Evolutionary conservation across 2,888 invertebrate species (phyloP), one percentile per base, ranked within the genome.

Genomic region (Lampropteryx suffumata): DNA sequence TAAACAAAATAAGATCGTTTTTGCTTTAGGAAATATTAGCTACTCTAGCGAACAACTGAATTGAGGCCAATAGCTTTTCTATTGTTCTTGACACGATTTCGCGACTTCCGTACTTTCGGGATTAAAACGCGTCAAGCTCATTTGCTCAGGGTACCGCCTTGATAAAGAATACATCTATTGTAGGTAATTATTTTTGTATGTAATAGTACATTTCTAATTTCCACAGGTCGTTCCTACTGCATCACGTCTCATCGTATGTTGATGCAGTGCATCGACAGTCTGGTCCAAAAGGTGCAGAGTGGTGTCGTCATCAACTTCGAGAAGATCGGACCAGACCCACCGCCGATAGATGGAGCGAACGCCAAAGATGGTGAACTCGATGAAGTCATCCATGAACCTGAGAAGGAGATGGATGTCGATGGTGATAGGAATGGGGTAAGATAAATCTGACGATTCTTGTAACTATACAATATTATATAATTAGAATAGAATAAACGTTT

Each of bases 251-350:
- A 99, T 73, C 93, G 98, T 56, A 97, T 98, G 94, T 90, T 99
- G 74, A 96, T 97, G 92, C 98, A 97, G 77, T 98, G 98, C 76
- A 95, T 99, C 62, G 99, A 99, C 80, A 98, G 98, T 72, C 91
- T 99, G 41, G 98, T 99, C 9, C 97, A 97, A 80, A 99, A 99
- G 87, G 97, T 99, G 28, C 99, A 99, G 79, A 97, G 97, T 61
- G 99, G 99, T 0, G 99, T 99, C 32, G 99, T 99, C 13, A 95
- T 99, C 55, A 96, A 98, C 84, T 99, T 99, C 79, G 99, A 99
- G 83, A 99, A 98, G 82, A 95, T 97, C 58, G 97, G 97, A 0
- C 95, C 96, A 0, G 98, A 98, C 79, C 96, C 96, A 0, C 93
- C 94, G 2, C 93, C 94, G 0, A 82, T 94, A 28, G 92, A 94